Conservation (phyloP, 2,888 invertebrate species). For the Carcina quercana region DNA sequence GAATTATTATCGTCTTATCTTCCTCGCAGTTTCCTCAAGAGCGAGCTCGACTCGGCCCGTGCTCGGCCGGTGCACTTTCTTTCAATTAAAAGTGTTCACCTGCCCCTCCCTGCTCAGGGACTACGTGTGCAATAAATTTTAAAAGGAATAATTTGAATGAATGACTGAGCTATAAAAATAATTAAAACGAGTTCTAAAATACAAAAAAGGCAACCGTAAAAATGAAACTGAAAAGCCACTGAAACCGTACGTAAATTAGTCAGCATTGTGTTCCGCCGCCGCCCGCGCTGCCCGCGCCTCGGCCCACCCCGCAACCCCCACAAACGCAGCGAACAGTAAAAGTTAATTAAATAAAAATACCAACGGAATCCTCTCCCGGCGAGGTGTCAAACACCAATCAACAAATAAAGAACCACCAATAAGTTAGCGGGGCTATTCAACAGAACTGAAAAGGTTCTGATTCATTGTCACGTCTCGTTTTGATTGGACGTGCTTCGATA, state of each 20-base stretch:
- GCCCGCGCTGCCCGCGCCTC: too few relatives aligned
- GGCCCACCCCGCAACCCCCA: slow-evolving; percentile 27
- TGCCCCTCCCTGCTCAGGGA: slow-evolving; percentile 19
- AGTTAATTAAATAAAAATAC: slow-evolving; percentile 67
- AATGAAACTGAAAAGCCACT: slow-evolving; percentile 40
- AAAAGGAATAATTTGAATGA: slow-evolving; percentile 22
- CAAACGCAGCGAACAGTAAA: slow-evolving; percentile 42
- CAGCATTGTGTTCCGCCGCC: slow-evolving; percentile 51
- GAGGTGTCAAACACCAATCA: slow-evolving; percentile 67
- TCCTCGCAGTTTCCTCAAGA: slow-evolving; percentile 44
- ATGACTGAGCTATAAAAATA: slow-evolving; percentile 28
- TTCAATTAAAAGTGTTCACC: slow-evolving; percentile 42
- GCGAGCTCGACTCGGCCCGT: slow-evolving; percentile 45
- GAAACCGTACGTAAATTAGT: slow-evolving; percentile 57
- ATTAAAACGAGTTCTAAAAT: slow-evolving; percentile 35
- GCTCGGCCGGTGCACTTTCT: slow-evolving; percentile 51
- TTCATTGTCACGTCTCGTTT: slow-evolving; percentile 71
- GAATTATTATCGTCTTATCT: slow-evolving; percentile 72
- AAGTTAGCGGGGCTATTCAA: slow-evolving; percentile 65
- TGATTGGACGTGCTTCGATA: slow-evolving; percentile 74
- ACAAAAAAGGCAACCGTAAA: slow-evolving; percentile 31
- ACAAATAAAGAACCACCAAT: slow-evolving; percentile 67
- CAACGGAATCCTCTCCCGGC: slow-evolving; percentile 46
- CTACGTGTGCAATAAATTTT: slow-evolving; percentile 13
- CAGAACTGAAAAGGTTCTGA: slow-evolving; percentile 63